Conservation (phyloP, 2,888 invertebrate genomes). For the Pegoplata infirma region DNA sequence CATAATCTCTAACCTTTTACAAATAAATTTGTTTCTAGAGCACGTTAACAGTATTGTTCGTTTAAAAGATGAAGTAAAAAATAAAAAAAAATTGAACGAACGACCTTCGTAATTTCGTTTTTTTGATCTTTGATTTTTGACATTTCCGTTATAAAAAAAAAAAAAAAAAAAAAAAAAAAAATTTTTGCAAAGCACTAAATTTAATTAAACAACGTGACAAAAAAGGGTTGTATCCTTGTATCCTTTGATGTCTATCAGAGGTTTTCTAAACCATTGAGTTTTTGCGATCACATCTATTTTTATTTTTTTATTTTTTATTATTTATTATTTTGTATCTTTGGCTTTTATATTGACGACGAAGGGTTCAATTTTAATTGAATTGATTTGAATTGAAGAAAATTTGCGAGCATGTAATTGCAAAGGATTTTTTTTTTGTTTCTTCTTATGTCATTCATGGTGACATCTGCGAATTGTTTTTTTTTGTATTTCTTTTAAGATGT, state of each 20-base stretch:
- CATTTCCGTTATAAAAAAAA: slow-evolving; percentile 61
- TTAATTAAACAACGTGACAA: slow-evolving; percentile 69
- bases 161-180: no score
- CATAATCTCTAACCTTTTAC: neutral
- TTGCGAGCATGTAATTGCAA: slow-evolving; percentile 77
- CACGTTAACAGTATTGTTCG: slow-evolving; percentile 55
- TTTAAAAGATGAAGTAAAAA: no score
- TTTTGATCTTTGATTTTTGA: slow-evolving; percentile 62
- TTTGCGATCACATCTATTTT: slow-evolving; percentile 62
- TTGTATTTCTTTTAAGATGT: slow-evolving; percentile 36
- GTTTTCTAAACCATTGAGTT: slow-evolving; percentile 60
- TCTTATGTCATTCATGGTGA: slow-evolving; percentile 39
- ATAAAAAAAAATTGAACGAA: slow-evolving; percentile 4
- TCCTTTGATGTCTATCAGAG: slow-evolving; percentile 61
- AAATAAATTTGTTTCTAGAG: slow-evolving; percentile 57
- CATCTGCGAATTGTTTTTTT: slow-evolving; percentile 54
- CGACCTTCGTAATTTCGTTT: slow-evolving; percentile 24
- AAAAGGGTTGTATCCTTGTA: slow-evolving; percentile 51
- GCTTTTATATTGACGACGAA: slow-evolving; percentile 3
- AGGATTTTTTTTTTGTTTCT: slow-evolving; percentile 51
- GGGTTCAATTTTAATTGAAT: slow-evolving; percentile 57
- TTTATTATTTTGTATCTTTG: slow-evolving; percentile 20
- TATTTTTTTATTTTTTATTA: slow-evolving; percentile 21
- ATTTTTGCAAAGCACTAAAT: slow-evolving; percentile 59
- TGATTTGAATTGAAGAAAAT: slow-evolving; percentile 65